phyloP scores from a whole-genome alignment of 2,888 invertebrate species.

The Ormyrus nitidulus region DNA sequence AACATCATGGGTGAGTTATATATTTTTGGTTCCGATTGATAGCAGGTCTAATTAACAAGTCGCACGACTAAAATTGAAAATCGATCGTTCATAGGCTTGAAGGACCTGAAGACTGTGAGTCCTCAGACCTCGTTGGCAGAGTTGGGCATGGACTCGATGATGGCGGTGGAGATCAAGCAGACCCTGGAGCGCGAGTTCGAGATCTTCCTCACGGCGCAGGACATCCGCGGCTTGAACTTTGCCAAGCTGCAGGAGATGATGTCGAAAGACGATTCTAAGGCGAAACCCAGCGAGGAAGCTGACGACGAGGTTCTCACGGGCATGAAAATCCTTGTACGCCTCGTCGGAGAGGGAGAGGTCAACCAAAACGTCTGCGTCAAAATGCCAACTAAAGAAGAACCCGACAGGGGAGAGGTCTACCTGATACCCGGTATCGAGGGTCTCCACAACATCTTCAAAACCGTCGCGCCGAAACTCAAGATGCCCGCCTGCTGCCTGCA shows the following conservation, averaged over 20 bases:
- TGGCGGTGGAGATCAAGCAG: conserved; percentile 97
- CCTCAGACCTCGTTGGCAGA: conserved; percentile 88
- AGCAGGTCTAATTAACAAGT: too few species aligned
- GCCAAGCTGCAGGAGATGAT: conserved; percentile 78
- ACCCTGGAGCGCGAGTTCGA: conserved; percentile 93
- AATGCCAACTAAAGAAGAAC: conserved; percentile 60
- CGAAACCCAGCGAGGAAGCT: neutral
- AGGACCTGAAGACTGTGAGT: conserved; percentile 80
- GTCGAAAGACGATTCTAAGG: conserved; percentile 42
- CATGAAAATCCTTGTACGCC: conserved; percentile 62
- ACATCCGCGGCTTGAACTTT: conserved; percentile 88
- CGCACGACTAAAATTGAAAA: too few species aligned
- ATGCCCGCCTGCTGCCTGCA: conserved; percentile 69
- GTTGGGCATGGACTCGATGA: conserved; percentile 97
- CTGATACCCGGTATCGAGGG: conserved; percentile 75
- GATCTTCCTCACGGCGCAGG: conserved; percentile 89
- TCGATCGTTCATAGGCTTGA: conserved; percentile 71
- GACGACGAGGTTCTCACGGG: conserved; percentile 59
- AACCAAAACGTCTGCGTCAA: conserved; percentile 61
- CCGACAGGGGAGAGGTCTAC: conserved; percentile 49
- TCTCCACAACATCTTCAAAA: conserved; percentile 66
- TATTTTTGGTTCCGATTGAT: neutral
- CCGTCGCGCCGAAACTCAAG: conserved; percentile 68
- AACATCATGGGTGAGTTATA: conserved; percentile 76
- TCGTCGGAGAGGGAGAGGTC: conserved; percentile 56